A percentile compares a stretch with the other conserved stretches of the same genome.
Evolutionary conservation across 2,113 vertebrate species (phyloP).

Genomic region (Ascaphus truei): DNA sequence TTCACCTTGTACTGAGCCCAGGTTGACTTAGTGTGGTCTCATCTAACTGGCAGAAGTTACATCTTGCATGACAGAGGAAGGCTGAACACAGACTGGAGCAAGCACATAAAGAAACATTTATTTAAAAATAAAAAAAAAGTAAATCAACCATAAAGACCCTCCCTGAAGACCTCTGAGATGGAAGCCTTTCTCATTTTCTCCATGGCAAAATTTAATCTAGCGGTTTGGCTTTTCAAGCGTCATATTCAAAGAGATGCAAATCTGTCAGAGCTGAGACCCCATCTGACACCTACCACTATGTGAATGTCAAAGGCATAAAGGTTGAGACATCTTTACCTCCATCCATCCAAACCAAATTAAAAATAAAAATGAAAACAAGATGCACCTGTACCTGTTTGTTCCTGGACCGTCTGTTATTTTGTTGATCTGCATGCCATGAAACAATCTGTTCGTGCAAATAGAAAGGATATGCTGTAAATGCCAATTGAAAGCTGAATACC

Average conservation of each 20-base stretch:
- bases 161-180: conserved; percentile 73
- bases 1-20: conserved; percentile 59
- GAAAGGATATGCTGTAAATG: conserved; percentile 41
- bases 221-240: conserved; percentile 75
- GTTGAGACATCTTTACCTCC: conserved; percentile 62
- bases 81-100: conserved; percentile 63
- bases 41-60: conserved; percentile 59
- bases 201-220: conserved; percentile 85
- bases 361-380: conserved; percentile 47
- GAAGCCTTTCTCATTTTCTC: conserved; percentile 80
- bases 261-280: conserved; percentile 73
- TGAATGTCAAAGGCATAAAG: conserved; percentile 88
- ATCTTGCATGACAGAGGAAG: conserved; percentile 53
- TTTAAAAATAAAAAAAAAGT: conserved; percentile 69
- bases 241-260: conserved; percentile 85
- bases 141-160: conserved; percentile 81
- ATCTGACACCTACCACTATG: conserved; percentile 79
- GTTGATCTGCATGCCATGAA: conserved; percentile 43
- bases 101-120: conserved; percentile 77
- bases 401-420: conserved; percentile 45
- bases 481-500: background rate
- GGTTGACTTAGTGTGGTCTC: conserved; percentile 58
- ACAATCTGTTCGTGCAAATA: conserved; percentile 42
- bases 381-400: conserved; percentile 43
- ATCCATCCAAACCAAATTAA: conserved; percentile 54